These are phyloP conservation scores for Pristionchus japonicus DNA, from an alignment of 2,888 invertebrate genomes.

Conservation along the genomic window DNA sequence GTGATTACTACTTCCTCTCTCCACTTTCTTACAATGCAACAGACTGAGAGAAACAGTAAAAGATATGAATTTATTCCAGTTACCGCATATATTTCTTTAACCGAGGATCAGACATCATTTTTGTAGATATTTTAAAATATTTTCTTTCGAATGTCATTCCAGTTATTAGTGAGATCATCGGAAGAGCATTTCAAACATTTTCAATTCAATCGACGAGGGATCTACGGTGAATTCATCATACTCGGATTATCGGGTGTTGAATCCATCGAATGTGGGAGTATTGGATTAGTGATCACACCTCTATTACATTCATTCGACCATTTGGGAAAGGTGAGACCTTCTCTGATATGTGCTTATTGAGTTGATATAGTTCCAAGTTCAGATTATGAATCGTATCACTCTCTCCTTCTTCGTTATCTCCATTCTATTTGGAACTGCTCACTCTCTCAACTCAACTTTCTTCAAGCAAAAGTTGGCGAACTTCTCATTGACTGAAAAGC, in stretches of 20 bases:
- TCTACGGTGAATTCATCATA: not conserved
- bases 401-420: not conserved
- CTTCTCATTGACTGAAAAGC: not conserved
- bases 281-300: slow-evolving; percentile 18
- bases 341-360: too few species aligned
- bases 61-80: too few species aligned
- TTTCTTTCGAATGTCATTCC: too few species aligned
- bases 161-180: too few species aligned
- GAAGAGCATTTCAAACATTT: not conserved
- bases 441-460: slow-evolving; percentile 32
- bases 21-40: not conserved
- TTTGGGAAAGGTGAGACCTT: not conserved
- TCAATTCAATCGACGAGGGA: not conserved
- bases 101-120: too few species aligned
- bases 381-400: not conserved
- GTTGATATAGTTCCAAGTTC: too few species aligned
- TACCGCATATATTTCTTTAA: too few species aligned
- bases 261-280: not conserved
- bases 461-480: slow-evolving; percentile 40
- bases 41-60: too few species aligned
- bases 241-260: not conserved
- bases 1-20: slow-evolving; percentile 6
- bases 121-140: too few species aligned
- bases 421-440: not conserved
- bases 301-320: not conserved